phyloP scores from a whole-genome alignment of 2,888 invertebrate genomes.

The Boloria euphrosyne region DNA sequence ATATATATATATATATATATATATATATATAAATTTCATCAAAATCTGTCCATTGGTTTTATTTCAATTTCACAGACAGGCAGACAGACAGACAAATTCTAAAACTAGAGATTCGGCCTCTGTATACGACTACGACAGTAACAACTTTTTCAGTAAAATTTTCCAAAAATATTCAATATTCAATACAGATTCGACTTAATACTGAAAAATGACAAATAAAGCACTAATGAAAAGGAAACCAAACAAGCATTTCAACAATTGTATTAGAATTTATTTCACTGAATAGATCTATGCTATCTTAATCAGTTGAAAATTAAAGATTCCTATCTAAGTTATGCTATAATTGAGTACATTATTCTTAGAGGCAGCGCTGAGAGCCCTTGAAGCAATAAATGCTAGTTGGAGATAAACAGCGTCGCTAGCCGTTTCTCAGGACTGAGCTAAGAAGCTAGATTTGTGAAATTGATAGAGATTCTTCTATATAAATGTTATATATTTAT shows the following conservation, averaged over 20 bases:
- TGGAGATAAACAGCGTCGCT: constrained; percentile 40
- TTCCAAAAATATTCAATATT: no score
- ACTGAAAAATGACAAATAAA: no score
- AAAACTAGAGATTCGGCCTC: no score
- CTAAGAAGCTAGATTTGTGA: constrained; percentile 28
- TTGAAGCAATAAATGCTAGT: constrained; percentile 42
- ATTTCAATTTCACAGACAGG: no score
- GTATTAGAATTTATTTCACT: constrained; percentile 14
- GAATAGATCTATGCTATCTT: constrained; percentile 28
- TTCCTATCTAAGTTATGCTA: constrained; percentile 37
- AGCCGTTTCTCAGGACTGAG: constrained; percentile 40
- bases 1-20: no score
- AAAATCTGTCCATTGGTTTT: no score
- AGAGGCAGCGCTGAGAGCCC: constrained; percentile 37
- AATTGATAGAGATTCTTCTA: constrained; percentile 16
- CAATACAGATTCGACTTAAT: no score
- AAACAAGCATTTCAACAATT: neutral
- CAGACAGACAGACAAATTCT: no score
- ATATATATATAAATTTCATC: no score
- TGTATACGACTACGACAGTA: no score
- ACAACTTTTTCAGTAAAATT: no score
- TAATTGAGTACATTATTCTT: constrained; percentile 41
- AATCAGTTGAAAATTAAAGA: constrained; percentile 36
- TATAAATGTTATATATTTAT: neutral
- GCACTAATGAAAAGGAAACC: neutral